Evolutionary conservation across 2,113 vertebrate species (phyloP).

Genomic region (Dermatemys mawii): DNA sequence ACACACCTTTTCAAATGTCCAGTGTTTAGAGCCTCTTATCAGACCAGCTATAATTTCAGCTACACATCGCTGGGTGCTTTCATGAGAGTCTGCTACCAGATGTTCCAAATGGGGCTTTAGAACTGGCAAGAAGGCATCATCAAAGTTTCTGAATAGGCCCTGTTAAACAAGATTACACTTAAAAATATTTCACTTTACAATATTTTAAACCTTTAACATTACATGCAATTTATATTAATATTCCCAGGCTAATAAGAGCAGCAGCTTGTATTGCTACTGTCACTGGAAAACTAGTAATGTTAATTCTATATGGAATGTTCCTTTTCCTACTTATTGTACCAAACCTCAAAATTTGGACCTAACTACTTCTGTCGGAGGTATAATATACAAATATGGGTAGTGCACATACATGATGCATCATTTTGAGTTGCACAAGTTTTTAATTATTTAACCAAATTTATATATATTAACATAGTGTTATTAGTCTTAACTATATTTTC

Average conservation of each 20-base stretch:
- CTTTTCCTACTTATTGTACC: not conserved
- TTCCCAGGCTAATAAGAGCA: not conserved
- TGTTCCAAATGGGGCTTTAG: slow-evolving; percentile 91
- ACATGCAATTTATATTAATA: not conserved
- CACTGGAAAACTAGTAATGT: not conserved
- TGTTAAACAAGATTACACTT: slow-evolving; percentile 62
- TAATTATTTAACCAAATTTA: not conserved
- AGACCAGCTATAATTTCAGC: slow-evolving; percentile 97
- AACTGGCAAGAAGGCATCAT: slow-evolving; percentile 89
- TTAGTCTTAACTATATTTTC: not conserved
- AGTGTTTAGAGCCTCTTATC: slow-evolving; percentile 96
- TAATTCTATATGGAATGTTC: not conserved
- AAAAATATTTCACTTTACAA: not conserved
- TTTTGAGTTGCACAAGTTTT: not conserved
- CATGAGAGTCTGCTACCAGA: slow-evolving; percentile 91
- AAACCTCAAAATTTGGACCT: not conserved
- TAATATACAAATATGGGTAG: not conserved
- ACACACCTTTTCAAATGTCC: slow-evolving; percentile 92
- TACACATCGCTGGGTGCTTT: slow-evolving; percentile 95
- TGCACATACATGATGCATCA: not conserved
- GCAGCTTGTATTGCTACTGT: not conserved
- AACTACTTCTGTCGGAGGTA: not conserved
- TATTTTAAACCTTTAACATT: not conserved
- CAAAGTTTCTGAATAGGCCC: slow-evolving; percentile 96
- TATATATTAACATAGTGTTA: not conserved